phyloP scores from a whole-genome alignment of 92 coral and sea anemone species.

The Actinernus sp. region DNA sequence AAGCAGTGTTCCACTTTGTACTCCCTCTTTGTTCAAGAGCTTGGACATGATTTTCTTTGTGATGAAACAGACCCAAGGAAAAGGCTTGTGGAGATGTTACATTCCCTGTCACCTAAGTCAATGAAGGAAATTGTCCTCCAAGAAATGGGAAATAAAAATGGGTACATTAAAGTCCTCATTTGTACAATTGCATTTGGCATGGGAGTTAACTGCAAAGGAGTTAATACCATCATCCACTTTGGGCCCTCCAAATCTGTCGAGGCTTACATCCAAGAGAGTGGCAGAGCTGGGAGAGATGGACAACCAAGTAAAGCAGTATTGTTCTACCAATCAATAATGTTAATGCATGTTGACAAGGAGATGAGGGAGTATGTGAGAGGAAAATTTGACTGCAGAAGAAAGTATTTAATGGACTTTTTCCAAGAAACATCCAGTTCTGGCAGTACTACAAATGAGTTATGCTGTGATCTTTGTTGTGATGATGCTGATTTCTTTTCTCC shows the following conservation, averaged over 20 bases:
- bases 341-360: constrained; percentile 37
- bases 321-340: constrained; percentile 15
- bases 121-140: no score
- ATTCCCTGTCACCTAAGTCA: no score
- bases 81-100: no score
- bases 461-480: neutral
- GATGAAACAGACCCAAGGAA: no score
- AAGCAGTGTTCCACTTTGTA: no score
- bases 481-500: constrained; percentile 1
- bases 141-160: no score
- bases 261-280: constrained; percentile 25
- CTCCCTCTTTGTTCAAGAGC: no score
- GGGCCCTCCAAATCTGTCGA: no score
- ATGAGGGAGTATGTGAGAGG: constrained; percentile 42
- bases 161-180: constrained; percentile 9
- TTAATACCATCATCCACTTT: constrained; percentile 11
- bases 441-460: constrained; percentile 10
- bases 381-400: constrained; percentile 18
- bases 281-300: constrained; percentile 40
- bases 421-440: constrained; percentile 2
- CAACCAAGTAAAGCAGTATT: constrained; percentile 23
- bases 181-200: constrained; percentile 31
- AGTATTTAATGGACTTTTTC: constrained; percentile 14
- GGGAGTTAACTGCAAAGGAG: constrained; percentile 32
- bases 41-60: no score